Base-by-base conservation (phyloP, 2,888 invertebrate species). In the Lepidocyrtoides sp. region DNA sequence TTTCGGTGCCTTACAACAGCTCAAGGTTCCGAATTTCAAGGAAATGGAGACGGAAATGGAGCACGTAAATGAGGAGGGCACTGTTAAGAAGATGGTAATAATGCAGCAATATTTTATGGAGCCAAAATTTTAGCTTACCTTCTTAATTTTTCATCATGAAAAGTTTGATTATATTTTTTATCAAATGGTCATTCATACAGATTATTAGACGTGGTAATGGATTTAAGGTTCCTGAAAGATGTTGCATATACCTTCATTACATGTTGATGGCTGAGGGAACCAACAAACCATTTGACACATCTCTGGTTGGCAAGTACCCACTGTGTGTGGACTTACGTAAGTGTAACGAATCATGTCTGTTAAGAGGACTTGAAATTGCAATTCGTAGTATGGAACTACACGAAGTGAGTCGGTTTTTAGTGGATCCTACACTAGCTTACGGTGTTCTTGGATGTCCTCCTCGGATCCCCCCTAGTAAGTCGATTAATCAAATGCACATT, bases 261-360 rank as follows among this genome's bases (percentile, higher is more conserved):
- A 96, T 97, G 94, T 97, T 96, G 0, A 97, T 97, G 94, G 96
- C 97, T 94, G 98, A 98, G 95, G 96, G 96, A 94, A 95, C 96
- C 51, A 96, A 96, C 86, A 96, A 97, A 92, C 97, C 98, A 0
- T 98, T 97, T 95, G 98, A 98, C 95, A 96, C 97, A 0, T 32
- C 36, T 0, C 12, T 86, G 41, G 94, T 96, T 23, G 95, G 96
- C 2, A 86, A 77, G 60, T 54, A 63, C 44, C 86, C 86, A 23
- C 1, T 41, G 8, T 36, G 26, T 20, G 14, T 23, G 0, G 86
- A 86, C 29, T 29, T 86, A n/a, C 51, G 86, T 0, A 2, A 41
- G 0, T n/a, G n/a, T n/a, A n/a, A n/a, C n/a, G 23, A 20, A 7
- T 2, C 0, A 2, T 0, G 1, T 2, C 8, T 69, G 7, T 0